A percentile compares a stretch with the other conserved stretches of the same genome.
These are phyloP conservation scores for Cryptomyrus ogoouensis DNA, from an alignment of 2,113 vertebrate species.

Conservation along the genomic window DNA sequence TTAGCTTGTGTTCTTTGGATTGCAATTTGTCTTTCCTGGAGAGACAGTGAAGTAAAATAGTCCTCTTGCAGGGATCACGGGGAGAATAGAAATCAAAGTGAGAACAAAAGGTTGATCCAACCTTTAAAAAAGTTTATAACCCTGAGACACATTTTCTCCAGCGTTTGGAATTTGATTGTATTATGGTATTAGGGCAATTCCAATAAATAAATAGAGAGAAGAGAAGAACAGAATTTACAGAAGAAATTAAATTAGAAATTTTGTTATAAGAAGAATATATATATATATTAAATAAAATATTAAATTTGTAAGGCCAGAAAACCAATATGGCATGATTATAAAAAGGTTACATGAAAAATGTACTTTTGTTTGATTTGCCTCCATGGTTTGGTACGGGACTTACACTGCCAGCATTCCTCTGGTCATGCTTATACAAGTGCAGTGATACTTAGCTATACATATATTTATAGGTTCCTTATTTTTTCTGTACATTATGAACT, in stretches of 20 bases:
- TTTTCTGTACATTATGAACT: background rate
- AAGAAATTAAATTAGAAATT: background rate
- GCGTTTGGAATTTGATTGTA: background rate
- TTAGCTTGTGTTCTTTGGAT: conserved; percentile 41
- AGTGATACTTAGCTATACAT: background rate
- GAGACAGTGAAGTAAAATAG: conserved; percentile 60
- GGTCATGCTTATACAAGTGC: background rate
- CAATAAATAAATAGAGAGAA: background rate
- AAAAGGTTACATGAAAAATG: background rate
- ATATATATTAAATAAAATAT: background rate
- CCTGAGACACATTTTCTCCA: background rate
- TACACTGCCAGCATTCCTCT: background rate
- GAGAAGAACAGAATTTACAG: background rate
- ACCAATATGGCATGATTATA: background rate
- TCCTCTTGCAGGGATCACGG: conserved; percentile 48
- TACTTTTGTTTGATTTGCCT: background rate
- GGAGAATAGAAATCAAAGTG: conserved; percentile 5
- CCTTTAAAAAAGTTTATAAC: background rate
- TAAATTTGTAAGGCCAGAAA: background rate
- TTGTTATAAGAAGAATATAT: background rate
- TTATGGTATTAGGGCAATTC: background rate
- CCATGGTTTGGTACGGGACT: background rate
- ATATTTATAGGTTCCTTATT: background rate
- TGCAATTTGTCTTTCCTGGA: conserved; percentile 47
- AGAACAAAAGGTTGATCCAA: background rate